These are phyloP conservation scores for Lacerta viridis DNA, from an alignment of 2,797 vertebrate species.

Conservation along the genomic window DNA sequence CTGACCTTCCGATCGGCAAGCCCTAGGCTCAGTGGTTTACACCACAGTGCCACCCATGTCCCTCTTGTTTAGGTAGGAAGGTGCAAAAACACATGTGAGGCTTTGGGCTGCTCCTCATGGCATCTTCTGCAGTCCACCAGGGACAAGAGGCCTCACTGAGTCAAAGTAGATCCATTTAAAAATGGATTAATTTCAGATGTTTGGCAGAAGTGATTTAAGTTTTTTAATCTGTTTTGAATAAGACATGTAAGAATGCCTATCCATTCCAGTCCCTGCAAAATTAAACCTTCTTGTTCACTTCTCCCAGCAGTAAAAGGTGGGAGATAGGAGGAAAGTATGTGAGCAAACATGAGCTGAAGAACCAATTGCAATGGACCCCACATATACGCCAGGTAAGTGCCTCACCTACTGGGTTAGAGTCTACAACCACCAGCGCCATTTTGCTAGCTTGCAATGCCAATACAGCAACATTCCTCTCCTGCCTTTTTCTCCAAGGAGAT, in stretches of 20 bases:
- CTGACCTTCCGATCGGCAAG: too few species aligned
- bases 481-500: too few species aligned
- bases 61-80: too few species aligned
- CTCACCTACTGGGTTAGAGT: neutral
- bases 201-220: neutral
- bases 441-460: neutral
- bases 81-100: too few species aligned
- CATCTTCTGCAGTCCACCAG: neutral
- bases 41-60: too few species aligned
- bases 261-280: too few species aligned
- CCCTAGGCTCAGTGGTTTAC: too few species aligned
- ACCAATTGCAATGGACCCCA: too few species aligned
- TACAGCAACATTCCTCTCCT: too few species aligned
- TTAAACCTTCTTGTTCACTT: neutral
- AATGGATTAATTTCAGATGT: neutral
- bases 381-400: neutral
- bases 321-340: neutral
- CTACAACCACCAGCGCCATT: neutral
- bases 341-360: neutral
- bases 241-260: neutral
- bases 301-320: neutral
- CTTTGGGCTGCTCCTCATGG: neutral
- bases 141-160: neutral
- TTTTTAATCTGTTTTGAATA: neutral
- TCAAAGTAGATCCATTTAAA: neutral